A percentile compares a stretch with the other conserved stretches of the same genome.
These are phyloP conservation scores for Brotula barbata DNA, from an alignment of 2,797 vertebrate genomes.

Conservation along the genomic window DNA sequence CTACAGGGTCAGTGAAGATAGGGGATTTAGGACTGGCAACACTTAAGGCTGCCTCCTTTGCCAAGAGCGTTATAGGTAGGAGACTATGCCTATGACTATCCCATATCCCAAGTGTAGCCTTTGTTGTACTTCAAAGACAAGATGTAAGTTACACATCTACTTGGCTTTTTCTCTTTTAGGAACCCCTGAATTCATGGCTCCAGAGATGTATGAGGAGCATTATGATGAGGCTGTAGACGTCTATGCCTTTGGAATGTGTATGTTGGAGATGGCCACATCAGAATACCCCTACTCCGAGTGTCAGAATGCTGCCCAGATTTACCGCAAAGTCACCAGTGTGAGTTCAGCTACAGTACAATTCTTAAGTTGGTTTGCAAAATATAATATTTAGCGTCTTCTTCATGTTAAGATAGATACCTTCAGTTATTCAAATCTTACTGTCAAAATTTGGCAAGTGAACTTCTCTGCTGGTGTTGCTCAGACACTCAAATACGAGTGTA, in stretches of 20 bases:
- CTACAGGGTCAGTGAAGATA: conserved; percentile 97
- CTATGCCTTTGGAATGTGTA: conserved; percentile 99
- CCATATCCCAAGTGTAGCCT: conserved; percentile 1
- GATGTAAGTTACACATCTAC: neutral
- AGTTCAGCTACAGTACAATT: conserved; percentile 70
- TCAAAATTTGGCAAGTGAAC: too few species aligned
- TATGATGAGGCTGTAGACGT: conserved; percentile 97
- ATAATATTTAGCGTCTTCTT: too few species aligned
- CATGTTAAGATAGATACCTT: too few species aligned
- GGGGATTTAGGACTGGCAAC: conserved; percentile 97
- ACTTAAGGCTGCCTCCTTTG: conserved; percentile 95
- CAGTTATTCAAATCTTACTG: too few species aligned
- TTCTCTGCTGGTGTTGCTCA: too few species aligned
- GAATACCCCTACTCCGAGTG: conserved; percentile 99
- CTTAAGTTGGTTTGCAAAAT: neutral
- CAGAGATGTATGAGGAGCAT: conserved; percentile 99
- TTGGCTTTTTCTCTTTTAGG: conserved; percentile 72
- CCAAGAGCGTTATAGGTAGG: conserved; percentile 98
- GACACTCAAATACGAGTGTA: too few species aligned
- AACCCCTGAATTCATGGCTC: conserved; percentile 98
- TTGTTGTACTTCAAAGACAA: neutral
- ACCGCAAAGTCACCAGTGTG: conserved; percentile 98
- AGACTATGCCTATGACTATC: neutral
- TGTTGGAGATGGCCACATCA: conserved; percentile 99
- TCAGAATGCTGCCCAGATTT: conserved; percentile 98